phyloP scores from a whole-genome alignment of 1,140 invertebrate genomes.

The Heterodera schachtii region DNA sequence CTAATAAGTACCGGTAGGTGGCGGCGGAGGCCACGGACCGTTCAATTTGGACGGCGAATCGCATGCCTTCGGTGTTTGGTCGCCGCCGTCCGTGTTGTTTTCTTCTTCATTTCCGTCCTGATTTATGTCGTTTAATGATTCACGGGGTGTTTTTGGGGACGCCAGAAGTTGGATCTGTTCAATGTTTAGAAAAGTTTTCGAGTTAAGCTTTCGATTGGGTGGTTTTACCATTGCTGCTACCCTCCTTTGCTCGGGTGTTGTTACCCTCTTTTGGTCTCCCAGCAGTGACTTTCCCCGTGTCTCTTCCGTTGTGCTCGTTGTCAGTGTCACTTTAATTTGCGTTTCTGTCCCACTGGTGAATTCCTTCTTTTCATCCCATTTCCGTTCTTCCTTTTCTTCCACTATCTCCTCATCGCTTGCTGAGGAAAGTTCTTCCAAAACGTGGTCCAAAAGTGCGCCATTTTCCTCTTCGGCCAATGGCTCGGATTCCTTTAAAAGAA shows the following conservation, averaged over 20 bases:
- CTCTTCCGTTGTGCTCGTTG: constrained; percentile 2
- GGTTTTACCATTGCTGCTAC: too few relatives aligned
- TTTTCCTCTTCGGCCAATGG: constrained; percentile 4
- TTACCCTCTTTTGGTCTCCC: background rate
- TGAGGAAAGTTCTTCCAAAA: constrained; percentile 21
- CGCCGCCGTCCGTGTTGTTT: constrained; percentile 40
- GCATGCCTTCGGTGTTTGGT: constrained; percentile 60
- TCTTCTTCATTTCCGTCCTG: background rate
- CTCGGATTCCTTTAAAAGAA: background rate
- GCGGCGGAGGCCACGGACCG: constrained; percentile 19
- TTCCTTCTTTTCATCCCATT: background rate
- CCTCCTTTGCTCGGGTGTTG: background rate
- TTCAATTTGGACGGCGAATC: constrained; percentile 14
- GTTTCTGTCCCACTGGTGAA: background rate
- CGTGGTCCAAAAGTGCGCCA: constrained; percentile 22
- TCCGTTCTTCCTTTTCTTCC: constrained; percentile 6
- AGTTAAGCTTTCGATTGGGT: too few relatives aligned
- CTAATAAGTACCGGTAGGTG: background rate
- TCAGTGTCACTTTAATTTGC: background rate
- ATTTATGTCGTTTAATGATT: background rate
- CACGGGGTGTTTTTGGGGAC: background rate
- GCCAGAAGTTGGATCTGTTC: background rate
- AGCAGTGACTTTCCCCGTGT: background rate
- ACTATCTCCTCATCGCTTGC: background rate
- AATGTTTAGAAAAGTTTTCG: too few relatives aligned